Evolutionary conservation across 2,888 invertebrate genomes (phyloP), one percentile per base, ranked within the genome.

Genomic region (Leptopilina myrica): DNA sequence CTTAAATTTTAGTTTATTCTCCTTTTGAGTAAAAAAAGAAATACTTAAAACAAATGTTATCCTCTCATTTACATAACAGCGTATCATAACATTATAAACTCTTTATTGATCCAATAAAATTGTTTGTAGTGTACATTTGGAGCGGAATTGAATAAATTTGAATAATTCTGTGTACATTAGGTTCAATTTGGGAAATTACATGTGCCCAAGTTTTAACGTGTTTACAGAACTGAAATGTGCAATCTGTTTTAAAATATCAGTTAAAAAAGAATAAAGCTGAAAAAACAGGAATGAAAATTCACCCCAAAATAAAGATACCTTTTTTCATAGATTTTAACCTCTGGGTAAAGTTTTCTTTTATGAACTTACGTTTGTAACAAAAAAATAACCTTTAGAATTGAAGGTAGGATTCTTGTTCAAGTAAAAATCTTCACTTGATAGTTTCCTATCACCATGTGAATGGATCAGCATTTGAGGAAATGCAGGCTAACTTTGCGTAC

Each of bases 1-100:
- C 11, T 49, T 4, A 9, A 49, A n/a, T 59, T 59, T 59, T 0
- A 5, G n/a, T 56, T 14, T 59, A 15, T 14, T 59, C 15, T 59
- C 15, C 4, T 15, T 59, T 14, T n/a, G 15, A 12, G 56, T 5
- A 15, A 15, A 59, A 59, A 59, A 14, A 14, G n/a, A n/a, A 59
- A 0, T 15, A 59, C 11, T 49, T 49, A 11, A 49, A 4, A 49
- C 12, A 49, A 49, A 49, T 12, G 1, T 49, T 49, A 49, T 49
- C 12, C 49, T 12, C n/a, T 59, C 6, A 59, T 59, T 59, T 59
- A 59, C 59, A 59, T 59, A 59, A 59, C 6, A n/a, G 8, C n/a
- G 15, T 59, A n/a, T 59, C 59, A 59, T 59, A 59, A 59, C 59
- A 59, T 59, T 59, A 59, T 59, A 59, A 59, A 59, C 59, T 59